Evolutionary conservation across 2,888 invertebrate species (phyloP).

Genomic region (Saturnia japonica): DNA sequence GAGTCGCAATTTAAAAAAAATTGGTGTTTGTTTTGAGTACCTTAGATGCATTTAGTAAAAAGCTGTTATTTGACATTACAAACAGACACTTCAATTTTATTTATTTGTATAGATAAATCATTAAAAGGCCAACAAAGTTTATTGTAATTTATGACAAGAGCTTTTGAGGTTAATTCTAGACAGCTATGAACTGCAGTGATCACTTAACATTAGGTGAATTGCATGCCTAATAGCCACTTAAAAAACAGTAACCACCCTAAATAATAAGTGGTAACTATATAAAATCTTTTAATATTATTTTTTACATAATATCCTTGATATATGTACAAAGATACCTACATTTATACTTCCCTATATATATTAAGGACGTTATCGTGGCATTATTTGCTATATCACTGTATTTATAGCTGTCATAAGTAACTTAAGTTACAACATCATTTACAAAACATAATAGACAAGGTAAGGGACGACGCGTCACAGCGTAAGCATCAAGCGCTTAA

Average conservation of each 20-base stretch:
- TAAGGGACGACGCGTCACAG: neutral
- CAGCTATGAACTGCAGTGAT: neutral
- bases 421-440: neutral
- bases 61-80: too few species aligned
- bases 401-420: slow-evolving; percentile 10
- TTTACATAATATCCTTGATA: neutral
- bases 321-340: neutral
- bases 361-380: neutral
- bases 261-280: too few species aligned
- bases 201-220: too few species aligned
- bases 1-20: too few species aligned
- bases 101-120: neutral
- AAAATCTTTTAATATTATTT: too few species aligned
- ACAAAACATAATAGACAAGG: neutral
- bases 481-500: neutral
- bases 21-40: too few species aligned
- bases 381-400: neutral
- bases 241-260: too few species aligned
- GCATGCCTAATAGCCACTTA: too few species aligned
- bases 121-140: neutral
- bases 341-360: neutral
- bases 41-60: too few species aligned
- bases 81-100: too few species aligned
- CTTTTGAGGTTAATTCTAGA: too few species aligned
- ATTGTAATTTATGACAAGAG: neutral